phyloP scores from a whole-genome alignment of 1,140 invertebrate genomes.

The Nixonia krombeini region DNA sequence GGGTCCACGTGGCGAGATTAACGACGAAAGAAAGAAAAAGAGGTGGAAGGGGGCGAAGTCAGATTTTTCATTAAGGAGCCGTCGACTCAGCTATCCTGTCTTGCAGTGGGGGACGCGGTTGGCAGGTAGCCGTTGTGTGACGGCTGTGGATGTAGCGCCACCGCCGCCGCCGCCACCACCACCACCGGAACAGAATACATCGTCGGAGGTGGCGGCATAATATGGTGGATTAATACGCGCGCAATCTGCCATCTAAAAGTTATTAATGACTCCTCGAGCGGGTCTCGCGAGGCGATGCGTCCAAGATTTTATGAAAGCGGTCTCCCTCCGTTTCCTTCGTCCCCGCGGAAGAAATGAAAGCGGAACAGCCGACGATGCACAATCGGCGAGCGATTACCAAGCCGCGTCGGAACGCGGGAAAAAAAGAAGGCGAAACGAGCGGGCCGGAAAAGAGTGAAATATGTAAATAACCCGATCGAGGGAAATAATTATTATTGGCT shows the following conservation, averaged over 20 bases:
- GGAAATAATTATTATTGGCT: constrained; percentile 44
- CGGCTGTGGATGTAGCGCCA: too few species aligned
- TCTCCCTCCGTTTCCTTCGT: constrained; percentile 34
- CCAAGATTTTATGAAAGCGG: constrained; percentile 66
- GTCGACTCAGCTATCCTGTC: constrained; percentile 70
- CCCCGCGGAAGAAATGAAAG: constrained; percentile 37
- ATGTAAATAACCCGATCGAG: constrained; percentile 43
- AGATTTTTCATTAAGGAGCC: constrained; percentile 72
- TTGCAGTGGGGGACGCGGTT: constrained; percentile 47
- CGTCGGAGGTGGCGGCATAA: constrained; percentile 60
- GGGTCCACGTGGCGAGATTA: constrained; percentile 34
- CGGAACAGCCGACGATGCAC: constrained; percentile 45
- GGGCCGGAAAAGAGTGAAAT: constrained; percentile 24
- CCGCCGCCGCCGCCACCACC: too few species aligned
- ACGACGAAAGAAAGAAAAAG: constrained; percentile 40
- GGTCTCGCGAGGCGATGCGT: constrained; percentile 57
- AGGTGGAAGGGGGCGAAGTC: constrained; percentile 41
- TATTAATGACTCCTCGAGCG: constrained; percentile 68
- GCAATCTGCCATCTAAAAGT: constrained; percentile 71
- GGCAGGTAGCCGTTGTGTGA: constrained; percentile 46
- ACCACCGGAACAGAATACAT: constrained; percentile 49
- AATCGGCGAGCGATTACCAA: constrained; percentile 31
- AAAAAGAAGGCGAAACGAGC: constrained; percentile 13
- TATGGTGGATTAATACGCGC: constrained; percentile 71
- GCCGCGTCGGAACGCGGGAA: background rate